Percentiles rank a stretch among this genome's conserved stretches.
These are phyloP conservation scores for Antheraea yamamai DNA, from an alignment of 2,888 invertebrate species.

Conservation along the genomic window DNA sequence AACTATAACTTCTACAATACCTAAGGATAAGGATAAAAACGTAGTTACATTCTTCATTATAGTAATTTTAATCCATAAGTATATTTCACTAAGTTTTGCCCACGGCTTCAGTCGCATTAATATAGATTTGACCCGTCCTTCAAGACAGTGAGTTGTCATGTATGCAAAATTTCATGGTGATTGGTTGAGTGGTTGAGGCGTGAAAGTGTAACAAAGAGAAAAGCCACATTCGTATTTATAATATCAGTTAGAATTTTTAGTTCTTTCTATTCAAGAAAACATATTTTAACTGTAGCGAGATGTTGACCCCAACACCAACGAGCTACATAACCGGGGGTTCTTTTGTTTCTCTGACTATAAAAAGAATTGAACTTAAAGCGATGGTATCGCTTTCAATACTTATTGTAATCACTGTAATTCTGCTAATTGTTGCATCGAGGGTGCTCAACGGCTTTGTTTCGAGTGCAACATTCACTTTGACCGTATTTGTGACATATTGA, in stretches of 20 bases:
- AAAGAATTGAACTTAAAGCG: constrained; percentile 62
- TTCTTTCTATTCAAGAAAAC: constrained; percentile 27
- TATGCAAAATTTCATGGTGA: too few relatives aligned
- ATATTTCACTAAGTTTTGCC: too few relatives aligned
- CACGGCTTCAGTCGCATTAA: too few relatives aligned
- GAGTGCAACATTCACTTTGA: constrained; percentile 69
- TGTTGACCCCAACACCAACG: constrained; percentile 56
- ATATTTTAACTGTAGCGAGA: constrained; percentile 43
- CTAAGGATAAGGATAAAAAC: too few relatives aligned
- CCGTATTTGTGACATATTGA: constrained; percentile 71
- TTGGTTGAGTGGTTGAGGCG: too few relatives aligned
- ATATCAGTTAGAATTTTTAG: not conserved
- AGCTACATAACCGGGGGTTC: constrained; percentile 74
- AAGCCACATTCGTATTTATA: too few relatives aligned
- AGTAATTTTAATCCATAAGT: too few relatives aligned
- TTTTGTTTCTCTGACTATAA: constrained; percentile 64
- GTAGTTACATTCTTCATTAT: too few relatives aligned
- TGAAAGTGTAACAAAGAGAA: too few relatives aligned
- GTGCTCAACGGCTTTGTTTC: constrained; percentile 63
- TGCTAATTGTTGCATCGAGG: constrained; percentile 68
- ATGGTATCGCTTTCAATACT: constrained; percentile 75
- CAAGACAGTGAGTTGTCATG: too few relatives aligned
- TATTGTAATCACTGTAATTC: constrained; percentile 74
- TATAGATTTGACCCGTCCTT: too few relatives aligned
- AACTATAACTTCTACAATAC: too few relatives aligned